Base-by-base conservation (phyloP, 2,797 vertebrate species). In the Anguilla anguilla region DNA sequence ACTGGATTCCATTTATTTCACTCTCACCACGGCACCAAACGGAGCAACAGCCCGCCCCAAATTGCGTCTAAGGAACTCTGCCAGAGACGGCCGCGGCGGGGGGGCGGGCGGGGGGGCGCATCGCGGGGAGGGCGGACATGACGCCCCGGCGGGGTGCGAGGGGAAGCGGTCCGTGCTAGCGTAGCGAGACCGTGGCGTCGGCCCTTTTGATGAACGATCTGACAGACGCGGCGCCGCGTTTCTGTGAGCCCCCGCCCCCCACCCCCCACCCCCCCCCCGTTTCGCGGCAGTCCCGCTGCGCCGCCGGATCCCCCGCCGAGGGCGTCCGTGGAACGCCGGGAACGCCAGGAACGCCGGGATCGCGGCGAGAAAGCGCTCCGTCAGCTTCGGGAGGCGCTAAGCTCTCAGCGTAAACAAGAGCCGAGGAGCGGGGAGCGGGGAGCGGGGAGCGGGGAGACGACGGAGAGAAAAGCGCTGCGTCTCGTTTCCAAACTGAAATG, bases 171-270 rank as follows among this genome's bases (percentile, higher is more conserved):
- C 79, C 82, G 49, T 59, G 55, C 3, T 35, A 39, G 7, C 31
- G 39, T 43, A 28, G 49, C 67, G 22, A 35, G 35, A 13, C 4
- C 57, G 43, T 25, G n/a, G 74, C 51, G 13, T 82, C 53, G 64
- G 83, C 6, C 11, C 39, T 9, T 25, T 46, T 87, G 88, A 89
- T 84, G 39, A 85, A 90, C 74, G 67, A 87, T 89, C 84, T 87
- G 84, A 87, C 79, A 87, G 84, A 69, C 35, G 35, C 74, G 31
- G 67, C 25, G 39, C 55, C 51, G 25, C 83, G 86, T 87, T 88
- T 88, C 39, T 35, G 39, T 19, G 55, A 49, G 61, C 61, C 28
- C 35, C 35, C 31, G 31, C 31, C 31, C 35, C 1, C 35, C 31
- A n/a, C n/a, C n/a, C n/a, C 31, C 31, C 31, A 31, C 1, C 35